Percentiles rank a stretch among this genome's conserved stretches.
These are phyloP conservation scores for Chesias legatella DNA, from an alignment of 2,888 invertebrate genomes.

Conservation along the genomic window DNA sequence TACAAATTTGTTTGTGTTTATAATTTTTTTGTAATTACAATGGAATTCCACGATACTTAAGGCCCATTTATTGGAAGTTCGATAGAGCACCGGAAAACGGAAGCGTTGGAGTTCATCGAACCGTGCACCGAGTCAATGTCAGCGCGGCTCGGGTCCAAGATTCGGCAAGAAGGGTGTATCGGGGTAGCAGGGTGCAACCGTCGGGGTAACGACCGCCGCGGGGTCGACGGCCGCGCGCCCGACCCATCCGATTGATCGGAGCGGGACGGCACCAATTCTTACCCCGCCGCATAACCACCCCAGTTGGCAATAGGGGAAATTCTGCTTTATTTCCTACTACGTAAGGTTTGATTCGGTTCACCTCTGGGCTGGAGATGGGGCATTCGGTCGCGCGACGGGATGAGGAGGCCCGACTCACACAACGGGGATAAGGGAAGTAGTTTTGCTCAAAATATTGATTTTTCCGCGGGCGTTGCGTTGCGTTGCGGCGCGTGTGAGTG, in stretches of 20 bases:
- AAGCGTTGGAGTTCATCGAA: slow-evolving; percentile 66
- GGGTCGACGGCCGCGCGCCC: slow-evolving; percentile 70
- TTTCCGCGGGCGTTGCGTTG: slow-evolving; percentile 68
- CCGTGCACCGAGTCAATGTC: slow-evolving; percentile 72
- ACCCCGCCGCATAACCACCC: slow-evolving; percentile 71
- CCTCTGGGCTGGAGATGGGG: slow-evolving; percentile 32
- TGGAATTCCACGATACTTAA: slow-evolving; percentile 36
- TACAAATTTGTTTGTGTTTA: slow-evolving; percentile 29
- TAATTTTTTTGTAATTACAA: slow-evolving; percentile 27
- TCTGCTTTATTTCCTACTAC: slow-evolving; percentile 52
- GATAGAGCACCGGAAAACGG: slow-evolving; percentile 63
- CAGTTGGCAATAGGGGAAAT: slow-evolving; percentile 50
- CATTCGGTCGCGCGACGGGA: slow-evolving; percentile 35
- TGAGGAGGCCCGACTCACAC: slow-evolving; percentile 58
- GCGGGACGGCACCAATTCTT: slow-evolving; percentile 61
- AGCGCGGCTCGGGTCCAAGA: slow-evolving; percentile 66
- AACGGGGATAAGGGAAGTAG: slow-evolving; percentile 69
- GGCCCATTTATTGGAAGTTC: slow-evolving; percentile 37
- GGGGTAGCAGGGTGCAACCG: slow-evolving; percentile 77
- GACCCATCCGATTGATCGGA: slow-evolving; percentile 75
- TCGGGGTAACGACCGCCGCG: slow-evolving; percentile 73
- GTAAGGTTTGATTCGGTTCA: slow-evolving; percentile 62
- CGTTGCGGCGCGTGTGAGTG: slow-evolving; percentile 35
- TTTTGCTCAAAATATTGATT: slow-evolving; percentile 81
- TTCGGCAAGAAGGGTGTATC: slow-evolving; percentile 63